Evolutionary conservation across 1,140 invertebrate genomes (phyloP).

Genomic region (Adoxophyes honmai): DNA sequence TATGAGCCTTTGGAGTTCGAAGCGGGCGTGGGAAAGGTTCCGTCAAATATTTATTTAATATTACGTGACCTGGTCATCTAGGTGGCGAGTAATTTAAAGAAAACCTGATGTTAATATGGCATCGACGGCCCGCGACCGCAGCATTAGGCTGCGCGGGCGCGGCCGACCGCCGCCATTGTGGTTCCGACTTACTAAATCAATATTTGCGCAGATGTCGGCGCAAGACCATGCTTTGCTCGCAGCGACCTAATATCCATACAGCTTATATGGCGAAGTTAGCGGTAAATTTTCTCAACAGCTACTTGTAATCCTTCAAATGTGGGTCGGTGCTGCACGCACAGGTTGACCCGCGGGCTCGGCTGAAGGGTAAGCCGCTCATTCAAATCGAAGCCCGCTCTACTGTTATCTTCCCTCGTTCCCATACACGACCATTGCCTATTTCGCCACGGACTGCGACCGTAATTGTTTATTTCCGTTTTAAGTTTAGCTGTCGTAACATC

Average conservation of each 20-base stretch:
- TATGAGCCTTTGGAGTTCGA: not conserved
- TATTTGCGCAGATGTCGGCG: slow-evolving; percentile 74
- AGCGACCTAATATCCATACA: slow-evolving; percentile 76
- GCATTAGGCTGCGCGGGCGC: slow-evolving; percentile 37
- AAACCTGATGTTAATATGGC: slow-evolving; percentile 35
- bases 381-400: slow-evolving; percentile 47
- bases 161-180: slow-evolving; percentile 52
- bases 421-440: not conserved
- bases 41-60: slow-evolving; percentile 31
- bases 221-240: slow-evolving; percentile 71
- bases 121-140: slow-evolving; percentile 24
- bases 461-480: not conserved
- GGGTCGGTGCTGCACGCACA: slow-evolving; percentile 69
- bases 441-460: too few species aligned
- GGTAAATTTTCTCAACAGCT: slow-evolving; percentile 75
- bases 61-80: slow-evolving; percentile 23
- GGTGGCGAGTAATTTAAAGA: slow-evolving; percentile 33
- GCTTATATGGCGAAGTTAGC: slow-evolving; percentile 75
- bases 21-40: slow-evolving; percentile 26
- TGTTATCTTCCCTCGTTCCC: slow-evolving; percentile 14
- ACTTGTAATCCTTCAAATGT: slow-evolving; percentile 75
- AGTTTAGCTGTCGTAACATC: too few species aligned
- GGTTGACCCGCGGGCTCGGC: slow-evolving; percentile 54
- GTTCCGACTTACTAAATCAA: slow-evolving; percentile 73
- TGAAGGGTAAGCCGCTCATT: slow-evolving; percentile 52